Conservation (phyloP, 1,140 invertebrate species). For the Bombyx mandarina region DNA sequence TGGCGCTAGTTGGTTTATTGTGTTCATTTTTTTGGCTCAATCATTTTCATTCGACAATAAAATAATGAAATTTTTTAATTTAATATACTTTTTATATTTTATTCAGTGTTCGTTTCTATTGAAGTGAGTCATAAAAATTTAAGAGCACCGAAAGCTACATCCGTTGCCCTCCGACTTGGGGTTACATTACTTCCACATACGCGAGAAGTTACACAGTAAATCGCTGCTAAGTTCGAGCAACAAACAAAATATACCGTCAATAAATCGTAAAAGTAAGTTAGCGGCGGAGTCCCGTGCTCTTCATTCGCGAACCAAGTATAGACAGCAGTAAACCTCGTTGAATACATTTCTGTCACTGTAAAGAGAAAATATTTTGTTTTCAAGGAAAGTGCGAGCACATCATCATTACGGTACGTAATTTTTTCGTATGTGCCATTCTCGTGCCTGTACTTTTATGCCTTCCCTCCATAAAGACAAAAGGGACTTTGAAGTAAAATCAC, state of each 20-base stretch:
- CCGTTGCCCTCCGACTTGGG: too few species aligned
- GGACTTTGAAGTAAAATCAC: conserved; percentile 71
- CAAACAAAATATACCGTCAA: conserved; percentile 6
- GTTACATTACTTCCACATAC: too few species aligned
- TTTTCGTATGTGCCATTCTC: conserved; percentile 66
- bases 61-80: too few species aligned
- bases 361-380: conserved; percentile 65
- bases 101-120: too few species aligned
- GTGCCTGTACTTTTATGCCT: conserved; percentile 66
- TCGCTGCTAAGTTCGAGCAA: background rate
- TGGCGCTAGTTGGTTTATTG: too few species aligned
- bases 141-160: too few species aligned
- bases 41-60: too few species aligned
- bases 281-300: conserved; percentile 4
- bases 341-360: conserved; percentile 59
- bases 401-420: conserved; percentile 68
- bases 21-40: too few species aligned
- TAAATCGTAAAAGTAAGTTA: conserved; percentile 18
- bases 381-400: conserved; percentile 62
- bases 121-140: too few species aligned
- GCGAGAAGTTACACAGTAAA: conserved; percentile 1
- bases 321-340: conserved; percentile 37
- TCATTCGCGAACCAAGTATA: conserved; percentile 12
- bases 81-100: too few species aligned
- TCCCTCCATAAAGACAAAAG: conserved; percentile 69